Percentiles rank a stretch among this genome's conserved stretches.
phyloP scores from a whole-genome alignment of 2,888 invertebrate species.

The Neelides folsomi region DNA sequence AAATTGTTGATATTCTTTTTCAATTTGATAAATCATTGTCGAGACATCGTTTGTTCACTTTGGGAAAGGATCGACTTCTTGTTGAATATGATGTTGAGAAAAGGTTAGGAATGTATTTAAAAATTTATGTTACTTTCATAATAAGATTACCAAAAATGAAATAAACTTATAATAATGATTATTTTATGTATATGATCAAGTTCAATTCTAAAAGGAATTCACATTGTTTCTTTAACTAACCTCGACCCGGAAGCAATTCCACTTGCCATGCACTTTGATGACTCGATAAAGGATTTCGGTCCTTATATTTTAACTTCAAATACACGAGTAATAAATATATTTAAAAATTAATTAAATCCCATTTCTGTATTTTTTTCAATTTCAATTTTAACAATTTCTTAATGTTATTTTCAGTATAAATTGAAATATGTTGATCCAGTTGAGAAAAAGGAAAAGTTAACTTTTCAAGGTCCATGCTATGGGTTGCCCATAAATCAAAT shows the following conservation, averaged over 20 bases:
- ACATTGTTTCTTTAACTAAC: conserved; percentile 10
- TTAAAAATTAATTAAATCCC: too few relatives aligned
- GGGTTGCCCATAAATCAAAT: conserved; percentile 12
- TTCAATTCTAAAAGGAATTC: conserved; percentile 5
- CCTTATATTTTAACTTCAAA: too few relatives aligned
- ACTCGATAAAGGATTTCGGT: too few relatives aligned
- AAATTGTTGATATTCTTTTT: conserved; percentile 47
- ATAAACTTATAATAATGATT: too few relatives aligned
- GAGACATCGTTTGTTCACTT: conserved; percentile 44
- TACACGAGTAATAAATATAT: too few relatives aligned
- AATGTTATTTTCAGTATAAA: conserved; percentile 7
- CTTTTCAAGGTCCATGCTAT: conserved; percentile 16
- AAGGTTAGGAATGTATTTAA: conserved; percentile 37
- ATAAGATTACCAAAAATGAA: background rate
- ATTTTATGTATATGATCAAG: too few relatives aligned
- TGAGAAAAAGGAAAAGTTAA: conserved; percentile 4
- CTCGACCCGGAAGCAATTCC: conserved; percentile 19
- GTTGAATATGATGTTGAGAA: conserved; percentile 47
- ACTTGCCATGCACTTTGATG: conserved; percentile 21
- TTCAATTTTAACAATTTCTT: too few relatives aligned
- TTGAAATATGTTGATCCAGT: conserved; percentile 11
- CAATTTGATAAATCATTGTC: conserved; percentile 35
- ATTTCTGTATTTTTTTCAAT: too few relatives aligned
- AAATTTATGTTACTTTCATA: background rate
- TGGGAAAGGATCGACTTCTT: conserved; percentile 48